Base-by-base conservation (phyloP, 1,140 invertebrate genomes). In the Babylonia areolata region DNA sequence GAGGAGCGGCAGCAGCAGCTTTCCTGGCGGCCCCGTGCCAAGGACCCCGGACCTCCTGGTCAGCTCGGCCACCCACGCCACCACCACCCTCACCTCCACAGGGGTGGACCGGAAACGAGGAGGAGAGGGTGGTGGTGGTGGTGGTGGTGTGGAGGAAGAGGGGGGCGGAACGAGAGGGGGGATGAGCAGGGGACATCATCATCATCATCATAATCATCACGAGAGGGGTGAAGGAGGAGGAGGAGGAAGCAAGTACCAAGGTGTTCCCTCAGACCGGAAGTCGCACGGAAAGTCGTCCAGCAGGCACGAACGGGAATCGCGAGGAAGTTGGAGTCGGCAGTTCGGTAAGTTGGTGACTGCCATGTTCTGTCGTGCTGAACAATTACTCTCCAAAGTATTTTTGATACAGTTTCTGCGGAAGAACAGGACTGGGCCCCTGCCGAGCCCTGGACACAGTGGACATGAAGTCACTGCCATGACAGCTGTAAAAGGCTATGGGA, bases 11-110 rank as follows among this genome's bases (percentile, higher is more conserved):
- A 51, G 39, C 69, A 83, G 78, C 73, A 77, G 15, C 54, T 28
- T n/a, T 40, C 31, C 28, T 31, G 71, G n/a, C 31, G 0, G 40
- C 0, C 28, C 35, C 31, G 69, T 37, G 5, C 42, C 77, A 46
- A 64, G 40, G 17, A 85, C 80, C 33, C 42, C 69, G n/a, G 85
- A 79, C 35, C 77, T 86, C 6, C 58, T 75, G 3, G 79, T 75
- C 28, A 81, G 58, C 37, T 86, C 78, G 3, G 28, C 42, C 23
- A 81, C 58, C 9, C 54, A 54, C 35, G 81, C 12, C 12, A n/a
- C 42, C 23, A 81, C 58, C 9, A 46, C 42, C 42, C 9, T 33
- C 23, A 75, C 58, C 9, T 37, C 82, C 31, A 39, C 23, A 3
- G 3, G 23, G 5, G 42, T 3, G 42, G 78, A 54, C 42, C 1